phyloP scores from a whole-genome alignment of 2,888 invertebrate species.

The Eustalomyia histrio region DNA sequence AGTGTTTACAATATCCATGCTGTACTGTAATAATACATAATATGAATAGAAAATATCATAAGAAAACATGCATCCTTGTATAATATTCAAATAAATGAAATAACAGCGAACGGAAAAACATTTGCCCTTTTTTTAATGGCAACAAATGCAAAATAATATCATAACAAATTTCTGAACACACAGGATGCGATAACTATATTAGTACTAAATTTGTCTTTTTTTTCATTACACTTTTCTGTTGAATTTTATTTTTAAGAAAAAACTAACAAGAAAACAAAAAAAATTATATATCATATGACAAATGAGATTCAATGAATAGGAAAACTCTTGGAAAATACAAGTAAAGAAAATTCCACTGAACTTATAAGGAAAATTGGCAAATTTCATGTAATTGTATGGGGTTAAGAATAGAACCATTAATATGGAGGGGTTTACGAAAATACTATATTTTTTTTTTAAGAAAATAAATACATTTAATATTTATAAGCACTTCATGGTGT shows the following conservation, averaged over 20 bases:
- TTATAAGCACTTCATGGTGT: background rate
- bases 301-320: slow-evolving; percentile 22
- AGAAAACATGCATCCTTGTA: no score
- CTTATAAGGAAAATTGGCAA: slow-evolving; percentile 41
- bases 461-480: background rate
- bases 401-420: slow-evolving; percentile 19
- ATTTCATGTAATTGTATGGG: slow-evolving; percentile 49
- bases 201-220: background rate
- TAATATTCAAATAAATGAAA: background rate
- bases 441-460: background rate
- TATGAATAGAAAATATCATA: no score
- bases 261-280: no score
- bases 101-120: slow-evolving; percentile 2
- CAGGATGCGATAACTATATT: slow-evolving; percentile 1
- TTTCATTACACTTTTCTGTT: no score
- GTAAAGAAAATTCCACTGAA: slow-evolving; percentile 9
- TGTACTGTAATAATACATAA: no score
- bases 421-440: slow-evolving; percentile 6
- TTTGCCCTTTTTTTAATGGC: background rate
- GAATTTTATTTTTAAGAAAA: no score
- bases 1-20: no score
- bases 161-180: background rate
- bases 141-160: slow-evolving; percentile 19
- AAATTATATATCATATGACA: background rate
- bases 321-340: background rate